Evolutionary conservation across 2,888 invertebrate species (phyloP).

Genomic region (Mythimna vitellina): DNA sequence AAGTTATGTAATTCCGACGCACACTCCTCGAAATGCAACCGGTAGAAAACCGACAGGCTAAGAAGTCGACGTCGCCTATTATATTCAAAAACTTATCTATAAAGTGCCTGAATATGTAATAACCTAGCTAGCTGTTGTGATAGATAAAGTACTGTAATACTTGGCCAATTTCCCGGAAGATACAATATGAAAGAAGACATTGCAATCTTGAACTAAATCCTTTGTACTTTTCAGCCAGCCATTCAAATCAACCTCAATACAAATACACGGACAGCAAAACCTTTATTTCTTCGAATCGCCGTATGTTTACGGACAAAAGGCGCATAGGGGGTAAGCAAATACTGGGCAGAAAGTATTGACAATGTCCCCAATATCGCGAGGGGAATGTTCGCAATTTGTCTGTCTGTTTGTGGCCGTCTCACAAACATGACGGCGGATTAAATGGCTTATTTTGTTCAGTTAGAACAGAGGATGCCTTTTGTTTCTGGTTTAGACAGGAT

Average conservation of each 20-base stretch:
- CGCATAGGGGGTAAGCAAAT: constrained; percentile 56
- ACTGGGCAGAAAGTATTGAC: constrained; percentile 55
- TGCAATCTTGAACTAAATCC: not conserved
- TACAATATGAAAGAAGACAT: not conserved
- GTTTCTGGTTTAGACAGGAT: not conserved
- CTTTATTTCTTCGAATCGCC: constrained; percentile 31
- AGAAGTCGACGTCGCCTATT: no score
- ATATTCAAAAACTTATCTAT: not conserved
- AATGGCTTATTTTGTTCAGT: constrained; percentile 39
- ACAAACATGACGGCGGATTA: constrained; percentile 57
- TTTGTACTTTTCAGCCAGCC: not conserved
- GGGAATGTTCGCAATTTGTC: constrained; percentile 57
- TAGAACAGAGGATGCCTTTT: constrained; percentile 23
- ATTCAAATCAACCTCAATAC: constrained; percentile 20
- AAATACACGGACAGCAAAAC: constrained; percentile 32
- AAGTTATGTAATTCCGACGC: no score
- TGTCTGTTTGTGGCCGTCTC: constrained; percentile 53
- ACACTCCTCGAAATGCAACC: no score
- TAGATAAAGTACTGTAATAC: not conserved
- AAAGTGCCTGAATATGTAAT: not conserved
- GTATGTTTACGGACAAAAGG: constrained; percentile 56
- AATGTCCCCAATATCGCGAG: constrained; percentile 61
- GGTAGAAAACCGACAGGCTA: no score
- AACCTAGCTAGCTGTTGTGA: not conserved
- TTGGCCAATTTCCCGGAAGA: not conserved